A percentile compares a stretch with the other conserved stretches of the same genome.
phyloP scores from a whole-genome alignment of 2,113 vertebrate species.

The Psittacula cyanocephala region DNA sequence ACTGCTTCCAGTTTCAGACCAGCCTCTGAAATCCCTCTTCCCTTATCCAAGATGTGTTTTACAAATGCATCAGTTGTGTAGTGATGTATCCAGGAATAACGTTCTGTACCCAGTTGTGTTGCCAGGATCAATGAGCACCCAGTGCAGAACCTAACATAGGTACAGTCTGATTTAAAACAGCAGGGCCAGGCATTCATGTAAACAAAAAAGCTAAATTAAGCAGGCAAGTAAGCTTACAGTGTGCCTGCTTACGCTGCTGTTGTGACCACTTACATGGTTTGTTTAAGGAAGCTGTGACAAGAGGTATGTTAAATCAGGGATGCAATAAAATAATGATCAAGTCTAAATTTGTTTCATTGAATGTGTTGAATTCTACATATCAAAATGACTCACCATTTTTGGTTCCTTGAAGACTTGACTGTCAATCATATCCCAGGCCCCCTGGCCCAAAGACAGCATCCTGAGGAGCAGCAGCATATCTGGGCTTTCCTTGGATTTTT shows the following conservation, averaged over 20 bases:
- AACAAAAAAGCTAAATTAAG: background rate
- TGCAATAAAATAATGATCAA: background rate
- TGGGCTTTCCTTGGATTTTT: conserved; percentile 85
- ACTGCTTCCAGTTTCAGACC: background rate
- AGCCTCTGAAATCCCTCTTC: background rate
- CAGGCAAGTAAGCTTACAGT: background rate
- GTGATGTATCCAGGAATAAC: background rate
- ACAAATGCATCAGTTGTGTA: fast-evolving
- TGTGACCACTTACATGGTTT: background rate
- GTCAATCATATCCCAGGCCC: conserved; percentile 99
- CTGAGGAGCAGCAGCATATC: conserved; percentile 92
- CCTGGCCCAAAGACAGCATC: conserved; percentile 93
- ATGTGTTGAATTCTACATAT: background rate
- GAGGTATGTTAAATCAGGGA: background rate
- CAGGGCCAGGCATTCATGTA: background rate
- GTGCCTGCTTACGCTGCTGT: background rate
- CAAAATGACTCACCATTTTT: conserved; percentile 81
- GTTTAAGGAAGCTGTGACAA: background rate
- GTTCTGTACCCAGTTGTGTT: background rate
- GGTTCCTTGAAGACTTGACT: conserved; percentile 99
- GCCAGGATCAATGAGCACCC: background rate
- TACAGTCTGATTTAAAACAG: background rate
- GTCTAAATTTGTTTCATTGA: background rate
- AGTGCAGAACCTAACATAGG: background rate
- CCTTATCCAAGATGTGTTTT: fast-evolving